Percentiles rank a stretch among this genome's conserved stretches.
These are phyloP conservation scores for Sander vitreus DNA, from an alignment of 2,113 vertebrate genomes.

Conservation along the genomic window DNA sequence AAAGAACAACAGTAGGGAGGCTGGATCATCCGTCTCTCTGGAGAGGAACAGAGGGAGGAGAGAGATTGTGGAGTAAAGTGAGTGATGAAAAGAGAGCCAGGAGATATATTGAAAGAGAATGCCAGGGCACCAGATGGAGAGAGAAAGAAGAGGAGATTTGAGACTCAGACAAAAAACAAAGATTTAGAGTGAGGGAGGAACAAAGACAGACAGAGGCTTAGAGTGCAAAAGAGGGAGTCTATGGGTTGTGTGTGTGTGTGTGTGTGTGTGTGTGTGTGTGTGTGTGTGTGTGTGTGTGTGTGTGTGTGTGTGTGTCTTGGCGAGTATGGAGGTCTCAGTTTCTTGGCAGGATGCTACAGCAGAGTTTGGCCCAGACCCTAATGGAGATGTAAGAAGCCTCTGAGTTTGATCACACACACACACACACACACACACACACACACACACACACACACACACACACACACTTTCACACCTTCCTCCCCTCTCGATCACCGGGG, in stretches of 20 bases:
- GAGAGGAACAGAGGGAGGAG: slow-evolving; percentile 45
- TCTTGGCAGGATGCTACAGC: slow-evolving; percentile 71
- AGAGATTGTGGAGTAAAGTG: slow-evolving; percentile 35
- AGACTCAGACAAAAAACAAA: slow-evolving; percentile 48
- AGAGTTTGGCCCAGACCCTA: slow-evolving; percentile 69
- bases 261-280: slow-evolving; percentile 55
- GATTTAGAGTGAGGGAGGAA: slow-evolving; percentile 55
- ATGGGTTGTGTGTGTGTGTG: slow-evolving; percentile 44
- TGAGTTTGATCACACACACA: slow-evolving; percentile 52
- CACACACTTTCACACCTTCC: slow-evolving; percentile 38
- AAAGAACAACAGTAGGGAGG: slow-evolving; percentile 52
- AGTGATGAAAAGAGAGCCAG: slow-evolving; percentile 48
- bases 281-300: slow-evolving; percentile 41
- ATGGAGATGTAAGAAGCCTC: slow-evolving; percentile 74
- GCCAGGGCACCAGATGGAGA: slow-evolving; percentile 63
- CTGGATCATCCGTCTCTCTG: slow-evolving; percentile 39
- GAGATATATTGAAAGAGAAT: slow-evolving; percentile 46
- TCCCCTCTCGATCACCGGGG: slow-evolving; percentile 33
- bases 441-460: slow-evolving; percentile 4
- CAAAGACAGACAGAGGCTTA: slow-evolving; percentile 56
- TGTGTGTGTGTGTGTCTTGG: slow-evolving; percentile 51
- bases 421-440: slow-evolving; percentile 34
- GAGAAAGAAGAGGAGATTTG: slow-evolving; percentile 45
- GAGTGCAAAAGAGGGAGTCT: slow-evolving; percentile 19
- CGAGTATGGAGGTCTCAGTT: slow-evolving; percentile 50